Evolutionary conservation across 1,140 invertebrate genomes (phyloP).

Genomic region (Hylaeus volcanicus): DNA sequence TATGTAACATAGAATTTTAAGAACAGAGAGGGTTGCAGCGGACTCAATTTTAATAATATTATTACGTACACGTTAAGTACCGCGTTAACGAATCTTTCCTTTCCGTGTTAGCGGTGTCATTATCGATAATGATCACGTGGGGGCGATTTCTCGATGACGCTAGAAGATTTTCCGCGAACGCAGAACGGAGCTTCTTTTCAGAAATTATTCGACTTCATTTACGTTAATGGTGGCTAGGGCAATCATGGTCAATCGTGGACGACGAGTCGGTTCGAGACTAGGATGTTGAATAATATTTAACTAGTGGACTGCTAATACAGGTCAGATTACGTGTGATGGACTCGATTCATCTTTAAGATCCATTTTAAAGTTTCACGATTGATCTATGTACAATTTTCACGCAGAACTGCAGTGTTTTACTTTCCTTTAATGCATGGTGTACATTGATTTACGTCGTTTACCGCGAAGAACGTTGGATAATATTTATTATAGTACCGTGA

Average conservation of each 20-base stretch:
- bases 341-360: neutral
- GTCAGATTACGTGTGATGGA: neutral
- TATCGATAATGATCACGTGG: neutral
- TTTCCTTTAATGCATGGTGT: too few relatives aligned
- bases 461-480: too few relatives aligned
- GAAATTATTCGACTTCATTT: neutral
- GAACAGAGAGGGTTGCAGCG: conserved; percentile 63
- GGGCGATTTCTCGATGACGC: neutral
- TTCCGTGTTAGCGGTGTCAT: neutral
- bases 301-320: neutral
- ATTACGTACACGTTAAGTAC: neutral
- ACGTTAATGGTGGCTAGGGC: neutral
- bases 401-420: too few relatives aligned
- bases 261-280: neutral
- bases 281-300: neutral
- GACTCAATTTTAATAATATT: conserved; percentile 66
- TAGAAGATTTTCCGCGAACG: neutral
- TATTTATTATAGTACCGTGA: too few relatives aligned
- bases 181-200: neutral
- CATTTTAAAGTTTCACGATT: neutral
- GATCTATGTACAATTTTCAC: too few relatives aligned
- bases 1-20: conserved; percentile 24
- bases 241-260: conserved; percentile 8
- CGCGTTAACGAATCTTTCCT: neutral
- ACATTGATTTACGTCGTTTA: too few relatives aligned